Evolutionary conservation across 2,113 vertebrate genomes (phyloP), one percentile per base, ranked within the genome.

Genomic region (Percina caprodes): DNA sequence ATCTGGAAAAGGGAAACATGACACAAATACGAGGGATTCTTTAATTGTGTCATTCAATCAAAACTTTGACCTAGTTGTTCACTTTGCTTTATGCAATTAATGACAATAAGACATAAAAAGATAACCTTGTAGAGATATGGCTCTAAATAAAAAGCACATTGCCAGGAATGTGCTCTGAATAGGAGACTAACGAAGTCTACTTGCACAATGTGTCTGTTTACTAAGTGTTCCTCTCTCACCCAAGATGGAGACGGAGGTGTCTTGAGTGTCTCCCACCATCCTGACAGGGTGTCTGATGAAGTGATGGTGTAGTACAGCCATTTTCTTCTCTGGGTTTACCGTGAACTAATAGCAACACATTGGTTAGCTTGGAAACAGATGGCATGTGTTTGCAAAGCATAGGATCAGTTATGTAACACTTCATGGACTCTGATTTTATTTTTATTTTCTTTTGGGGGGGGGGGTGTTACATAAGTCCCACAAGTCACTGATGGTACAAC

Each of bases 211-310:
- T 72, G 16, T 70, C 8, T 8, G 52, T 71, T 65, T 10, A 16
- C 15, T 4, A 24, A 23, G 33, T 48, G 30, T n/a, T 35, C 48
- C 19, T 18, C n/a, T 82, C 75, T 58, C 30, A 99, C 98, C 98
- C 95, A 92, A 87, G 74, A 97, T 90, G 69, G 95, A 93, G 77
- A 93, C 68, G 71, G 94, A 71, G 45, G 86, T 30, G 65, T 96
- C 94, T 55, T 90, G 93, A 61, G 82, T 91, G 62, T 96, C 96
- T 58, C 94, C 96, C 87, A 95, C 91, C 26, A 92, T 86, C 84
- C 96, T 96, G 82, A 96, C 95, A 19, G 97, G 96, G n/a, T 99
- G 96, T 92, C 94, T 96, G 90, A 99, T 91, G 90, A 99, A 99
- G 88, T 99, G 98, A 88, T 99, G 96, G 77, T 94, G 96, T 58